Evolutionary conservation across 2,888 invertebrate species (phyloP), one percentile per base, ranked within the genome.

Genomic region (Doris montereyensis): DNA sequence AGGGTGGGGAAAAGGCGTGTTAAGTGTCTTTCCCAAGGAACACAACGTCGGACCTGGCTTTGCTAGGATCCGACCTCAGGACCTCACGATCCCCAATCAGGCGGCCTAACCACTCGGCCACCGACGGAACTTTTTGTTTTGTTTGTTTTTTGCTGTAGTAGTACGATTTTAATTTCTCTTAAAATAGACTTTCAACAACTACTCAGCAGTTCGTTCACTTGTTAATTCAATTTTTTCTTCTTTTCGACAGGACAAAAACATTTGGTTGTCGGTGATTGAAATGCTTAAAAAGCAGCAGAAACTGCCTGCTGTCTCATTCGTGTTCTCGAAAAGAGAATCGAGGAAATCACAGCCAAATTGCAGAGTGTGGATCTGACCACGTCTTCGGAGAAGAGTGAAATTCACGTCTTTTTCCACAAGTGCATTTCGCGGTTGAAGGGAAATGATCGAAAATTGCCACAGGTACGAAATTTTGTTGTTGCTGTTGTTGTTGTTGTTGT

Each of bases 221-320:
- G n/a, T n/a, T n/a, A n/a, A n/a, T n/a, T n/a, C n/a, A n/a, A n/a
- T n/a, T n/a, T n/a, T n/a, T n/a, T n/a, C n/a, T n/a, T n/a, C n/a
- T n/a, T n/a, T n/a, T n/a, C n/a, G 81, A 10, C 95, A 96, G 86
- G 97, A 97, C 84, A 95, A 91, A 83, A 91, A 91, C 82, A 84
- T 91, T 2, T 92, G 91, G 91, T 83, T 91, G 62, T 91, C 91
- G 2, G 84, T 92, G 68, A 94, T 98, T 62, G 95, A 95, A 84
- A 96, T 97, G 92, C 93, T 99, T 75, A 94, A 94, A 86, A 94
- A 94, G 81, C 94, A 94, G 81, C 95, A 97, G 85, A 95, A 97
- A 89, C 93, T 99, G 77, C 99, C 99, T 0, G 96, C 97, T 0
- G 97, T 99, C 0, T 95, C 96, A 0, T 99, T 99, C 89, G 97